These are phyloP conservation scores for Sphaerodactylus townsendi DNA, from an alignment of 2,113 vertebrate genomes.

Conservation along the genomic window DNA sequence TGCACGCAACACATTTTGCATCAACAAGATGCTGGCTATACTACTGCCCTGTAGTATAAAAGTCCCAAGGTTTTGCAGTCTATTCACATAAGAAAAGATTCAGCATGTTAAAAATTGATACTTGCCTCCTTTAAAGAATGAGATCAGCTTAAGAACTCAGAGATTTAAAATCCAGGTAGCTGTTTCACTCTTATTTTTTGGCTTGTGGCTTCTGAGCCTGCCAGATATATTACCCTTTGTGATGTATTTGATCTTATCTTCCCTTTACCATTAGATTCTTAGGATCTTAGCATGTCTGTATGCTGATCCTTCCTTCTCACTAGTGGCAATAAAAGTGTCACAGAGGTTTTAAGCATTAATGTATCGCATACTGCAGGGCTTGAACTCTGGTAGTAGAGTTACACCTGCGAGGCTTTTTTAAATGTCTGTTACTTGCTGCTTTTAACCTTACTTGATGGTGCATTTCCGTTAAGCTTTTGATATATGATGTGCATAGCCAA, in stretches of 20 bases:
- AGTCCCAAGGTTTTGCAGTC: neutral
- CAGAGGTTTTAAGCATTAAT: constrained; percentile 19
- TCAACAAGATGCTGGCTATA: neutral
- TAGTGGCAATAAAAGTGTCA: constrained; percentile 21
- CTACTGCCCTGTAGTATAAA: neutral
- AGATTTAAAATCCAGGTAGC: neutral
- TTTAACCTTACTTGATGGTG: constrained; percentile 20
- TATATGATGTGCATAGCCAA: constrained; percentile 16
- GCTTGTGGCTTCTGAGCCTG: constrained; percentile 4
- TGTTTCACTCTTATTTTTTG: neutral
- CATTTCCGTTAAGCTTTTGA: constrained; percentile 20
- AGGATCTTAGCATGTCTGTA: neutral
- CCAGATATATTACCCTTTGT: neutral
- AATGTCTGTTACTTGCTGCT: neutral
- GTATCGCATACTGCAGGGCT: neutral
- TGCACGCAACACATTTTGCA: neutral
- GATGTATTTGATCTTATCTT: constrained; percentile 4
- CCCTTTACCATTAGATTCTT: neutral
- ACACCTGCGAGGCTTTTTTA: neutral
- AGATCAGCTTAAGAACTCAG: neutral
- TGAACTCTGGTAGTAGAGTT: constrained; percentile 11
- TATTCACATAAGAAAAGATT: neutral
- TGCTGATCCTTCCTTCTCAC: constrained; percentile 13
- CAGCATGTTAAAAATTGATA: neutral
- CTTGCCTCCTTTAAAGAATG: neutral